These are phyloP conservation scores for Lagopus muta DNA, from an alignment of 2,113 vertebrate species.

Conservation along the genomic window DNA sequence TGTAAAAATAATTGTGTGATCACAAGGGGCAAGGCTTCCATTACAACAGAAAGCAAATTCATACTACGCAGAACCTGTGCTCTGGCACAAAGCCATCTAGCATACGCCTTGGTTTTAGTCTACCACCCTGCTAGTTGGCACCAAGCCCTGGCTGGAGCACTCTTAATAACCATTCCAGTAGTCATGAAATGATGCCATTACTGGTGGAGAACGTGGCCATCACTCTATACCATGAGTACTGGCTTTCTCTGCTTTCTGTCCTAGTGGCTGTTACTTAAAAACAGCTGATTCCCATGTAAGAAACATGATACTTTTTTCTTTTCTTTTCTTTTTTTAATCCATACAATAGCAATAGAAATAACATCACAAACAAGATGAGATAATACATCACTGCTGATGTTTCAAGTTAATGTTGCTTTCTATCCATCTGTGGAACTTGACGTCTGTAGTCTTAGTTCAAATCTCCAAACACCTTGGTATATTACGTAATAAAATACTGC, in stretches of 20 bases:
- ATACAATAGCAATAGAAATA: not conserved
- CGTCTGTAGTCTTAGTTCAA: not conserved
- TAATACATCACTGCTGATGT: not conserved
- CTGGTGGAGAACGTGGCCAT: not conserved
- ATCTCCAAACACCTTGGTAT: not conserved
- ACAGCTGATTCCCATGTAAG: not conserved
- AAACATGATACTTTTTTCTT: not conserved
- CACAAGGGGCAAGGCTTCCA: accelerated
- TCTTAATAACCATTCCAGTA: not conserved
- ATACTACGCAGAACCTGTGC: not conserved
- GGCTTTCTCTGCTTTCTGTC: not conserved
- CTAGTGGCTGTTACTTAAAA: not conserved
- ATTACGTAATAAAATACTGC: not conserved
- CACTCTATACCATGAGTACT: not conserved
- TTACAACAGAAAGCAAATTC: not conserved
- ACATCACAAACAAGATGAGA: not conserved
- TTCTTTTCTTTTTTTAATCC: not conserved
- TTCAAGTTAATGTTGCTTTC: not conserved
- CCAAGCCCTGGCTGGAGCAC: accelerated
- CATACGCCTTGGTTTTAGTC: not conserved
- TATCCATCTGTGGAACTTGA: not conserved
- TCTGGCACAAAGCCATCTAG: not conserved
- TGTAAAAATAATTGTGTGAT: not conserved
- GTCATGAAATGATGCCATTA: not conserved
- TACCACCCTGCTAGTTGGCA: not conserved